Evolutionary conservation across 2,888 invertebrate species (phyloP).

Genomic region (Aethes cnicana): DNA sequence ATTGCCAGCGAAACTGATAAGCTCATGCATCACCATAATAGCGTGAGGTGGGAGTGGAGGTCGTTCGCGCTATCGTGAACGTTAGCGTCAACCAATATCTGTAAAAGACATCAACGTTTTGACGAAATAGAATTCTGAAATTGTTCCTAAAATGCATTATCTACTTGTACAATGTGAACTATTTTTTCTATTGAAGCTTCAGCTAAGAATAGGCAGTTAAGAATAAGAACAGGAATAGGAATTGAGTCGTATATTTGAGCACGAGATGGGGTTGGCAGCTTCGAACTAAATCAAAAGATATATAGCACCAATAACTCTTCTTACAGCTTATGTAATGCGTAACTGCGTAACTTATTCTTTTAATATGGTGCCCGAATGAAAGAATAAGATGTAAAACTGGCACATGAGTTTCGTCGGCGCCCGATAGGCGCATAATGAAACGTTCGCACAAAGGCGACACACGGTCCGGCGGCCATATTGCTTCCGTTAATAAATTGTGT

Average conservation of each 20-base stretch:
- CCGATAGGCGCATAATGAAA: slow-evolving; percentile 21
- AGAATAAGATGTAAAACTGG: slow-evolving; percentile 13
- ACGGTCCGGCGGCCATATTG: slow-evolving; percentile 20
- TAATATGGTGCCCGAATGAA: slow-evolving; percentile 16
- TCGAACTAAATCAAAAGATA: no score
- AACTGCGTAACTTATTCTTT: slow-evolving; percentile 11
- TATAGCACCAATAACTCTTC: background rate
- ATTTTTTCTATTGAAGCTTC: no score
- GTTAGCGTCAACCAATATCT: no score
- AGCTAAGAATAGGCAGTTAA: no score
- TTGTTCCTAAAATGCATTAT: no score
- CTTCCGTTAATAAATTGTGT: slow-evolving; percentile 26
- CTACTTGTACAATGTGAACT: no score
- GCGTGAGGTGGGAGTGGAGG: slow-evolving; percentile 34
- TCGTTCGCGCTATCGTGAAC: slow-evolving; percentile 27
- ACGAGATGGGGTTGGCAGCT: no score
- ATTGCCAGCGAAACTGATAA: slow-evolving; percentile 43
- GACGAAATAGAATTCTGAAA: no score
- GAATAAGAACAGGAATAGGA: no score
- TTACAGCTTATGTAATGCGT: background rate
- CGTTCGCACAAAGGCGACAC: slow-evolving; percentile 20
- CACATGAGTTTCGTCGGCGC: slow-evolving; percentile 4
- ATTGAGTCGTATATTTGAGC: no score
- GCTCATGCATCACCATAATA: slow-evolving; percentile 35
- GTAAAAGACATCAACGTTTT: no score